phyloP scores from a whole-genome alignment of 2,113 vertebrate species.

The Sphyrna mokarran region DNA sequence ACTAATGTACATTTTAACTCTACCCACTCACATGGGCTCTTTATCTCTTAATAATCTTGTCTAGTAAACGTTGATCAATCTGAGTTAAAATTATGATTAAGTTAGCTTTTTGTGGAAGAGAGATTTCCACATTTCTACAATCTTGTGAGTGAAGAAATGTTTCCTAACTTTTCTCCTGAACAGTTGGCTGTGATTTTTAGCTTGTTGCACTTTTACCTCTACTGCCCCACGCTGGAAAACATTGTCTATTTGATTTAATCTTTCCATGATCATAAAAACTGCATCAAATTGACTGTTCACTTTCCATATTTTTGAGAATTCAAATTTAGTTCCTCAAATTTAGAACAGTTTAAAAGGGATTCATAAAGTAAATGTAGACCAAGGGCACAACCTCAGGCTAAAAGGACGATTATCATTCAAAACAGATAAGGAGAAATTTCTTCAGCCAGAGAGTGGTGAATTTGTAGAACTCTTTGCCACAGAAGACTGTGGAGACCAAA shows the following conservation, averaged over 20 bases:
- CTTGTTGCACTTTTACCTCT: background rate
- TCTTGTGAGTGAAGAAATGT: background rate
- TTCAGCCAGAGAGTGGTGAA: too few species aligned
- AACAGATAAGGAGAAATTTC: too few species aligned
- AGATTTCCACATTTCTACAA: background rate
- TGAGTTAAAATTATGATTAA: background rate
- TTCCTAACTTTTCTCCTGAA: background rate
- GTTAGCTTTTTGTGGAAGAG: background rate
- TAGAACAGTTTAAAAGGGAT: too few species aligned
- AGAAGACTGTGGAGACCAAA: too few species aligned
- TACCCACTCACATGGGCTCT: background rate
- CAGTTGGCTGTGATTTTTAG: background rate
- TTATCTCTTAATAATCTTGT: background rate
- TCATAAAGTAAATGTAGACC: too few species aligned
- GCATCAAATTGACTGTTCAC: background rate
- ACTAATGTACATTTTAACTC: too few species aligned
- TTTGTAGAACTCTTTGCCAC: too few species aligned
- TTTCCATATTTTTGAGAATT: background rate
- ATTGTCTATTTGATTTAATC: background rate
- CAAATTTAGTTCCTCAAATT: background rate
- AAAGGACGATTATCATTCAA: too few species aligned
- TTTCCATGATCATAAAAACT: background rate
- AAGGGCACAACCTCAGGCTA: too few species aligned
- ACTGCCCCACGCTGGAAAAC: background rate
- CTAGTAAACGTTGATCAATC: background rate